A percentile compares a stretch with the other conserved stretches of the same genome.
Evolutionary conservation across 2,888 invertebrate genomes (phyloP).

Genomic region (Brachylomia viminalis): DNA sequence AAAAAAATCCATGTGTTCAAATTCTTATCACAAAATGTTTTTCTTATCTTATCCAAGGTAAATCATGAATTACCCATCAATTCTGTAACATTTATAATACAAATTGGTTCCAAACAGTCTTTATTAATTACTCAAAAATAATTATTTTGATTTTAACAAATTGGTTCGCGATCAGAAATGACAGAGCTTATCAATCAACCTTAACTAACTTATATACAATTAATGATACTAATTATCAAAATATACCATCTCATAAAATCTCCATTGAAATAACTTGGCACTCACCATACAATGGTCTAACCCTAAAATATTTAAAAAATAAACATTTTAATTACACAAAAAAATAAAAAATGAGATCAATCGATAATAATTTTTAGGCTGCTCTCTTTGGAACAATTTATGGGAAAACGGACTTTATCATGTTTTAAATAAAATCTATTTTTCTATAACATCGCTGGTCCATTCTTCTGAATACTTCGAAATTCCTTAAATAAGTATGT

Average conservation of each 20-base stretch:
- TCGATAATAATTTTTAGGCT: conserved; percentile 90
- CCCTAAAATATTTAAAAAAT: conserved; percentile 81
- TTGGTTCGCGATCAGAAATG: conserved; percentile 66
- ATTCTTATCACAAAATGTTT: conserved; percentile 34
- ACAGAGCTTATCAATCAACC: conserved; percentile 72
- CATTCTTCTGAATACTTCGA: conserved; percentile 71
- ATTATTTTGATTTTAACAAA: conserved; percentile 42
- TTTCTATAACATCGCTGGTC: conserved; percentile 77
- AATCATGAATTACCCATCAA: conserved; percentile 19
- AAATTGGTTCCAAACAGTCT: conserved; percentile 30
- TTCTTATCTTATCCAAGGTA: conserved; percentile 16
- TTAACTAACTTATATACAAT: conserved; percentile 80
- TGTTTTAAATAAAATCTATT: conserved; percentile 71
- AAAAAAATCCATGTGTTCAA: conserved; percentile 46
- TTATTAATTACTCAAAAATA: conserved; percentile 28
- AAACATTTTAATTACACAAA: conserved; percentile 86
- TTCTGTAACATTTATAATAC: conserved; percentile 24
- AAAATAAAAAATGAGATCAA: conserved; percentile 90
- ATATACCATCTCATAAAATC: conserved; percentile 83
- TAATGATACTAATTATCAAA: conserved; percentile 77
- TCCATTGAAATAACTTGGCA: conserved; percentile 86
- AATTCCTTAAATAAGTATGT: conserved; percentile 60
- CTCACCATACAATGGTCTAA: conserved; percentile 77
- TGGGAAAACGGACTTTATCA: conserved; percentile 79
- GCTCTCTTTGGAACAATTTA: conserved; percentile 90